Percentiles rank a stretch among this genome's conserved stretches.
Evolutionary conservation across 2,113 vertebrate genomes (phyloP).

Genomic region (Orcinus orca): DNA sequence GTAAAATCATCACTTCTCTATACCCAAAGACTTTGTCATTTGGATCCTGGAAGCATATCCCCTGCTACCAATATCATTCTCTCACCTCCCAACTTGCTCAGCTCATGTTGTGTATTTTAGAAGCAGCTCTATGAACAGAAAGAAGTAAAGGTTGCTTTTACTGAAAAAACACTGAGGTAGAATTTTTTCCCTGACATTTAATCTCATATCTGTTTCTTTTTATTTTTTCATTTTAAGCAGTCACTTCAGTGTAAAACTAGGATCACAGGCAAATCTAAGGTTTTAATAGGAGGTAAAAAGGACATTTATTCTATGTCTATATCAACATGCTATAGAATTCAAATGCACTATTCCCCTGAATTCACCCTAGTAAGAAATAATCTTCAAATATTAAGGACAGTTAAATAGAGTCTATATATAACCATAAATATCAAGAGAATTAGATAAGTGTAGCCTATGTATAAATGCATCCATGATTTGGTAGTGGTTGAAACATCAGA

Average conservation of each 20-base stretch:
- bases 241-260: not conserved
- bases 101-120: not conserved
- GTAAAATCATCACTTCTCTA: not conserved
- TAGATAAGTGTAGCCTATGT: not conserved
- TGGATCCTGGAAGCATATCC: not conserved
- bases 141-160: not conserved
- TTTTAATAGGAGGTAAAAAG: not conserved
- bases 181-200: not conserved
- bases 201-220: not conserved
- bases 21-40: not conserved
- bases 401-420: not conserved
- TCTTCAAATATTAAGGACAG: not conserved
- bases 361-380: not conserved
- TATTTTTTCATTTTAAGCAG: not conserved
- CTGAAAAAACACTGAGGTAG: not conserved
- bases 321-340: not conserved
- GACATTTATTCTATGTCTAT: not conserved
- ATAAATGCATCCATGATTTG: not conserved
- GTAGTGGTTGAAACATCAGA: not conserved
- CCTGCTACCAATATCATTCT: not conserved
- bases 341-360: not conserved
- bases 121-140: not conserved
- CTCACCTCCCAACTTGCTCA: not conserved
- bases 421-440: not conserved
- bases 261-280: not conserved